Base-by-base conservation (phyloP, 1,140 invertebrate genomes). In the Trissolcus basalis region DNA sequence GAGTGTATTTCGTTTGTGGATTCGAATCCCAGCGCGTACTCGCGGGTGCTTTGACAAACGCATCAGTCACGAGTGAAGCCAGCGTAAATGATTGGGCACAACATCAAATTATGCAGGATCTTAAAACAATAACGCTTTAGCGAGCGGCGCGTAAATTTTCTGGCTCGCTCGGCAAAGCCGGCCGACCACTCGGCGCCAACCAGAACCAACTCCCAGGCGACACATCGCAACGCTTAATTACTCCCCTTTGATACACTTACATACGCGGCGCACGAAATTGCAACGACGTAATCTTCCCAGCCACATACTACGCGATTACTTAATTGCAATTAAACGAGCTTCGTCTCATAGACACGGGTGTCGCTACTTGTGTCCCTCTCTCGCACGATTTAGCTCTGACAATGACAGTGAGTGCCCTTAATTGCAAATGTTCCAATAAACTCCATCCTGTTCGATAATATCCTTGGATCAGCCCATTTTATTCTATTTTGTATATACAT, bases 201-300 rank as follows among this genome's bases (percentile, higher is more conserved):
- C 1, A 9, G 10, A 32, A 9, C 11, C 47, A 8, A 7, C 32
- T 15, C 53, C 27, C 16, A 14, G 36, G 39, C 45, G 54, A 67
- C 65, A 43, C 56, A 45, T 64, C 53, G 45, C 49, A 35, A 59
- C 64, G 65, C 59, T 69, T 76, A 76, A 76, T 76, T 65, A 76
- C 53, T 41, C 51, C 13, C 48, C 60, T 76, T 76, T 70, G 60
- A 70, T 70, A 15, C 60, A 67, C 56, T 75, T 64, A 27, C 19
- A 27, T 27, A 47, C 33, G 45, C 45, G 13, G 44, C 41, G 48
- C 48, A 70, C 36, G 48, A 54, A 54, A 59, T 50, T 55, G 39
- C 50, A 19, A 9, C 58, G 36, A 11, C 56, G 35, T 54, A 54
- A 58, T 58, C 68, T 55, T 48, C 19, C 14, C 9, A 43, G 1